These are phyloP conservation scores for Setophaga coronata DNA, from an alignment of 2,113 vertebrate genomes.

Conservation along the genomic window DNA sequence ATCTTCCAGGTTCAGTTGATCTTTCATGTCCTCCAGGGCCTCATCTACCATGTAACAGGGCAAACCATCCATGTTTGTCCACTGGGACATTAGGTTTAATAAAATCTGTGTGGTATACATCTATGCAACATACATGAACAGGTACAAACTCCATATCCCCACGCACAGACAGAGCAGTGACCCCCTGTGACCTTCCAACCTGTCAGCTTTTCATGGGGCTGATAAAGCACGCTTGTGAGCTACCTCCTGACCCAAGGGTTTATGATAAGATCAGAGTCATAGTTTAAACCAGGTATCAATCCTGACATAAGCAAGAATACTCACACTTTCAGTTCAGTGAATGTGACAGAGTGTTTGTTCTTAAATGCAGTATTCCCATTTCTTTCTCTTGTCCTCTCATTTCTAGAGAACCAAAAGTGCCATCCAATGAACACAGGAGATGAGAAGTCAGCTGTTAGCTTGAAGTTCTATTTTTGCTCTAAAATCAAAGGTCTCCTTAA, in stretches of 20 bases:
- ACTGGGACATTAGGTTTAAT: neutral
- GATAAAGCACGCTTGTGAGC: neutral
- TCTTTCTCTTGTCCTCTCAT: neutral
- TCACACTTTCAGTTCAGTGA: neutral
- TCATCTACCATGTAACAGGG: neutral
- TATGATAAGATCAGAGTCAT: neutral
- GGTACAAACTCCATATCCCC: neutral
- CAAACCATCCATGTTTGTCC: neutral
- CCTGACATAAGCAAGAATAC: neutral
- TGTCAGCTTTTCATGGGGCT: neutral
- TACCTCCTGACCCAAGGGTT: neutral
- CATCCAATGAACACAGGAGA: neutral
- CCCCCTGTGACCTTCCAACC: neutral
- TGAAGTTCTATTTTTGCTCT: neutral
- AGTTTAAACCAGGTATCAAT: neutral
- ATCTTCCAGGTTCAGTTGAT: neutral
- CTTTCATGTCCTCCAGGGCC: neutral
- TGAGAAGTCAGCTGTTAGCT: neutral
- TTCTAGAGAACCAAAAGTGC: neutral
- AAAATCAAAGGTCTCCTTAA: slow-evolving; percentile 36
- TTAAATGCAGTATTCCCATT: neutral
- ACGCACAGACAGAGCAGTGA: neutral
- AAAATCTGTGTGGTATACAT: neutral
- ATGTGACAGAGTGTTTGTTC: neutral
- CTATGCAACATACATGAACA: rapidly evolving